Evolutionary conservation across 2,888 invertebrate species (phyloP).

Genomic region (Aleiodes alternator): DNA sequence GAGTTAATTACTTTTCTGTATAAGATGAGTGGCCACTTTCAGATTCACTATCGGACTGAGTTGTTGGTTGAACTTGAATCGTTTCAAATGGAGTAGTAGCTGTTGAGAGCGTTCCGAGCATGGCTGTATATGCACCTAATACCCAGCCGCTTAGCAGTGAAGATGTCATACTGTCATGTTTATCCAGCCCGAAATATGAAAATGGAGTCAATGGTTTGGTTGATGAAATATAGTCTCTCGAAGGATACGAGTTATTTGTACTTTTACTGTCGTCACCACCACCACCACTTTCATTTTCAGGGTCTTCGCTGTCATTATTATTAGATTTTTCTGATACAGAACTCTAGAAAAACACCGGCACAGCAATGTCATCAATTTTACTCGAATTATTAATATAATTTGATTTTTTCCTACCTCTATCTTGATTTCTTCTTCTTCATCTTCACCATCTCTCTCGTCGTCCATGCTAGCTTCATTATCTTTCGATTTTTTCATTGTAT

Average conservation of each 20-base stretch:
- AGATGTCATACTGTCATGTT: constrained; percentile 70
- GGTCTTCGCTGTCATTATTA: constrained; percentile 70
- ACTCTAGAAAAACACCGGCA: constrained; percentile 52
- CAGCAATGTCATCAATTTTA: neutral
- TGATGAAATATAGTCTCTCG: constrained; percentile 67
- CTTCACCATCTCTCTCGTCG: constrained; percentile 54
- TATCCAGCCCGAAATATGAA: constrained; percentile 69
- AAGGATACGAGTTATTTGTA: constrained; percentile 67
- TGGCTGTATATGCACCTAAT: constrained; percentile 71
- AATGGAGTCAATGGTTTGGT: constrained; percentile 65
- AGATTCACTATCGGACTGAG: constrained; percentile 71
- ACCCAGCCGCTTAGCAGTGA: constrained; percentile 70
- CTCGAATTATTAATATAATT: constrained; percentile 21
- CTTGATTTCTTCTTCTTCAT: constrained; percentile 46
- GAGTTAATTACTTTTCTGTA: constrained; percentile 62
- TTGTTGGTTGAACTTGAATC: constrained; percentile 67
- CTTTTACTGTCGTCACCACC: constrained; percentile 64
- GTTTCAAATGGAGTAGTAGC: constrained; percentile 70
- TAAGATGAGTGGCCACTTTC: constrained; percentile 72
- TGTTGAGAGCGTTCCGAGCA: constrained; percentile 71
- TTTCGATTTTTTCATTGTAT: constrained; percentile 52
- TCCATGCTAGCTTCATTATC: constrained; percentile 69
- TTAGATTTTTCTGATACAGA: constrained; percentile 62
- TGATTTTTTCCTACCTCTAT: constrained; percentile 64
- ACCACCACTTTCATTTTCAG: constrained; percentile 60